Conservation (phyloP, 2,113 vertebrate genomes). For the Lates calcarifer region DNA sequence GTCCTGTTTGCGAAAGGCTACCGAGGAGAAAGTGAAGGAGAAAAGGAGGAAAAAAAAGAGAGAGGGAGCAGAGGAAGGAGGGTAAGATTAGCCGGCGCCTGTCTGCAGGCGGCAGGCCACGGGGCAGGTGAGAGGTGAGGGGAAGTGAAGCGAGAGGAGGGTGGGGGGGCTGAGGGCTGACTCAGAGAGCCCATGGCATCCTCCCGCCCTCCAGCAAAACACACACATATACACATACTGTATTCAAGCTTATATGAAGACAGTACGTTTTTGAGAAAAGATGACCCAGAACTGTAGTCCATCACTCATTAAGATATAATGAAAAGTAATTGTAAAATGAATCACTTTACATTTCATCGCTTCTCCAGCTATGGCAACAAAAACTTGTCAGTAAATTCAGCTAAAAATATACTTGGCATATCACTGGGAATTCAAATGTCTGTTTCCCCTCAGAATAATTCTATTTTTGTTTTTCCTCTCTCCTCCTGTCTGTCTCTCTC, state of each 20-base stretch:
- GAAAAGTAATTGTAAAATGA: conserved; percentile 25
- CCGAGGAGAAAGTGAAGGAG: conserved; percentile 33
- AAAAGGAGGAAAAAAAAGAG: background rate
- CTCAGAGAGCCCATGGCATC: conserved; percentile 77
- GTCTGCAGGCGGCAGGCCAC: conserved; percentile 72
- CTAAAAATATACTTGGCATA: conserved; percentile 55
- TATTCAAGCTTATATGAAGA: conserved; percentile 39
- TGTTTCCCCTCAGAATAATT: conserved; percentile 56
- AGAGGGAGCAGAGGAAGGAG: background rate
- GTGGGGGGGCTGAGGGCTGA: conserved; percentile 75
- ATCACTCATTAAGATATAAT: background rate
- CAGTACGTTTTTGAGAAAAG: background rate
- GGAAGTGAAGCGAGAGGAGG: conserved; percentile 69
- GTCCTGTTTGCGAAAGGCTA: conserved; percentile 49
- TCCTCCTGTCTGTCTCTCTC: conserved; percentile 56
- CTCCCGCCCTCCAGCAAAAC: conserved; percentile 45
- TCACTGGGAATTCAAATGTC: conserved; percentile 59
- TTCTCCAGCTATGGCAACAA: conserved; percentile 14
- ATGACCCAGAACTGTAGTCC: conserved; percentile 5
- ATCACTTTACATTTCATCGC: background rate
- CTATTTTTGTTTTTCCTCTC: conserved; percentile 53
- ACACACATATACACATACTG: conserved; percentile 38
- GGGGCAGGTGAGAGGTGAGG: conserved; percentile 81
- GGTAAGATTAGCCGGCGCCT: conserved; percentile 60
- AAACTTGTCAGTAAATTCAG: conserved; percentile 33